Percentiles rank a stretch among this genome's conserved stretches.
Conservation (phyloP, 53 echinoderm and acorn worm species). For the Holothuria scabra region DNA sequence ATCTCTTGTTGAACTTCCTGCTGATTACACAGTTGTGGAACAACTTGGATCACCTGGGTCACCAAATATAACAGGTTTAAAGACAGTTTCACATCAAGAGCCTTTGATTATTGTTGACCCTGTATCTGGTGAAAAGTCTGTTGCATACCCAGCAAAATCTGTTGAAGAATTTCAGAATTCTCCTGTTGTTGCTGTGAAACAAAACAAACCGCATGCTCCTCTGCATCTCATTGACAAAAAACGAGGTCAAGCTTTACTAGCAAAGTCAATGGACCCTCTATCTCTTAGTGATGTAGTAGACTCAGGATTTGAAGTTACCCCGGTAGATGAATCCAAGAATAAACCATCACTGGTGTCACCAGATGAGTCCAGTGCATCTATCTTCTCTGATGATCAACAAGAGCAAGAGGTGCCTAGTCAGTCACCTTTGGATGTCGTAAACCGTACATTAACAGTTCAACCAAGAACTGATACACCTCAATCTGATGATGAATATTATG, state of each 20-base stretch:
- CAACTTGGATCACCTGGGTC: constrained; percentile 33
- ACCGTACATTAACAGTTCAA: constrained; percentile 9
- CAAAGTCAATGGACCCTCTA: not conserved
- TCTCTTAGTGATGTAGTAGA: constrained; percentile 29
- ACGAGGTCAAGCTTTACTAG: constrained; percentile 7
- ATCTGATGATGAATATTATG: constrained; percentile 35
- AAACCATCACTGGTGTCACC: not conserved
- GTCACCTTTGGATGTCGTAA: constrained; percentile 5
- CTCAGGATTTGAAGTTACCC: constrained; percentile 24
- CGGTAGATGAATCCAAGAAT: constrained; percentile 16
- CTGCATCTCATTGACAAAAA: constrained; percentile 18
- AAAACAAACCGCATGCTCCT: not conserved
- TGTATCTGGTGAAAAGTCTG: constrained; percentile 59
- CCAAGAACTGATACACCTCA: not conserved
- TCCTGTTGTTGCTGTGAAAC: not conserved
- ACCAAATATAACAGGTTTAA: constrained; percentile 57
- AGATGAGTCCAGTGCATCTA: not conserved
- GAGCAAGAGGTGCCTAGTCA: constrained; percentile 23
- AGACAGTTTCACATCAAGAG: constrained; percentile 31
- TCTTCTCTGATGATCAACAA: not conserved
- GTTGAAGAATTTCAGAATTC: constrained; percentile 59
- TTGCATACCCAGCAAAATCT: constrained; percentile 66
- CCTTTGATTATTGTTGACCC: constrained; percentile 72
- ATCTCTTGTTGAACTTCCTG: constrained; percentile 32
- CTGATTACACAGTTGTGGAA: constrained; percentile 59